These are phyloP conservation scores for Trichogramma evanescens DNA, from an alignment of 2,888 invertebrate genomes.

Conservation along the genomic window DNA sequence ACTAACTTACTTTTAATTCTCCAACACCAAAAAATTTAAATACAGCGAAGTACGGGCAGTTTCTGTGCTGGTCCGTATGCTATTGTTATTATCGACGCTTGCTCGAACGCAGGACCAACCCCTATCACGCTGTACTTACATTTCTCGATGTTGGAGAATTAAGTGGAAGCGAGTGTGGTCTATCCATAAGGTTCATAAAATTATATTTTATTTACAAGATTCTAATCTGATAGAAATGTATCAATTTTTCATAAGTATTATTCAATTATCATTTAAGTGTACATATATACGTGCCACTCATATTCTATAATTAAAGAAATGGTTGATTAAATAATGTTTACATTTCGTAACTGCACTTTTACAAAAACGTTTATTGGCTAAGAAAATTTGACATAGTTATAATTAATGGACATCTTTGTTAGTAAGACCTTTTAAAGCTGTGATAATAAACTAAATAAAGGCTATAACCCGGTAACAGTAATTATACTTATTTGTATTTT, in stretches of 20 bases:
- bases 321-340: not conserved
- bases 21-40: too few relatives aligned
- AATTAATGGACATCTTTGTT: conserved; percentile 4
- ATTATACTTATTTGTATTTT: conserved; percentile 41
- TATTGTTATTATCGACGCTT: too few relatives aligned
- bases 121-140: too few relatives aligned
- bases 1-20: too few relatives aligned
- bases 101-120: too few relatives aligned
- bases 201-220: too few relatives aligned
- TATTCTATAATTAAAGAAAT: not conserved
- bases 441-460: conserved; percentile 25
- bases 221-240: too few relatives aligned
- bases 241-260: conserved; percentile 1
- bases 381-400: conserved; percentile 6
- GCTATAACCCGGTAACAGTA: conserved; percentile 32
- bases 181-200: too few relatives aligned
- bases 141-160: too few relatives aligned
- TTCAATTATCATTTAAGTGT: not conserved
- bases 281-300: not conserved
- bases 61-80: too few relatives aligned
- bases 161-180: too few relatives aligned
- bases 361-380: conserved; percentile 12
- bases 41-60: too few relatives aligned
- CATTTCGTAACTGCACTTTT: conserved; percentile 7
- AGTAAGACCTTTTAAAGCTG: conserved; percentile 17